Percentiles rank a stretch among this genome's conserved stretches.
phyloP scores from a whole-genome alignment of 1,140 invertebrate genomes.

The Hermetia illucens region DNA sequence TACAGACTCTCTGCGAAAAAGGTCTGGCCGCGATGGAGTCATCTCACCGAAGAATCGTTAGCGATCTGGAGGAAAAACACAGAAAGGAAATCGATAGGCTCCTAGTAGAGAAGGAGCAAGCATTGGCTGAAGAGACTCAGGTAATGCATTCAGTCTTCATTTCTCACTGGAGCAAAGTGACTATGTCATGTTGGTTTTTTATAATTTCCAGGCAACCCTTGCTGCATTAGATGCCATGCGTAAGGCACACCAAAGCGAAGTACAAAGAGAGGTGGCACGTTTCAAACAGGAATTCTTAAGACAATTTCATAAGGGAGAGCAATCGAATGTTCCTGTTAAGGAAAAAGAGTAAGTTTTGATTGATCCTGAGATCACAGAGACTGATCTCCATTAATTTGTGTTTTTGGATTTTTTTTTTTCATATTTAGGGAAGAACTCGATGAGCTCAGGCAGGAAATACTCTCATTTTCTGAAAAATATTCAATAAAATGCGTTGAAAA shows the following conservation, averaged over 20 bases:
- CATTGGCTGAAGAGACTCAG: conserved; percentile 77
- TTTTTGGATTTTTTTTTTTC: conserved; percentile 5
- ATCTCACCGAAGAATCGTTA: conserved; percentile 69
- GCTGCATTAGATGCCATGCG: conserved; percentile 81
- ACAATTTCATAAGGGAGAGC: conserved; percentile 45
- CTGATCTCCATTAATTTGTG: too few relatives aligned
- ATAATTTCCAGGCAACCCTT: conserved; percentile 39
- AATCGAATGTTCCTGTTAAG: conserved; percentile 18
- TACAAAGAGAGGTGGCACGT: conserved; percentile 71
- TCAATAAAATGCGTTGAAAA: conserved; percentile 85
- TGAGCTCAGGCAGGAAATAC: conserved; percentile 70
- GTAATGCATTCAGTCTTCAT: too few relatives aligned
- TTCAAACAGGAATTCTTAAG: conserved; percentile 76
- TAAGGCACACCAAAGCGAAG: conserved; percentile 83
- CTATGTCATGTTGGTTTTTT: too few relatives aligned
- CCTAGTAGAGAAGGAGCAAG: conserved; percentile 69
- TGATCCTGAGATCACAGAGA: too few relatives aligned
- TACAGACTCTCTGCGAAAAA: conserved; percentile 64
- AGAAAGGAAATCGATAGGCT: conserved; percentile 43
- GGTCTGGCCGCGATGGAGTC: conserved; percentile 76
- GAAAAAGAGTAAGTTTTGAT: conserved; percentile 19
- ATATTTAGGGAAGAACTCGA: conserved; percentile 60
- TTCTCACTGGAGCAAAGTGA: conserved; percentile 30
- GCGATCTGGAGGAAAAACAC: conserved; percentile 74
- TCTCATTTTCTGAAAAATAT: conserved; percentile 79